Evolutionary conservation across 2,888 invertebrate genomes (phyloP).

Genomic region (Latheticus oryzae): DNA sequence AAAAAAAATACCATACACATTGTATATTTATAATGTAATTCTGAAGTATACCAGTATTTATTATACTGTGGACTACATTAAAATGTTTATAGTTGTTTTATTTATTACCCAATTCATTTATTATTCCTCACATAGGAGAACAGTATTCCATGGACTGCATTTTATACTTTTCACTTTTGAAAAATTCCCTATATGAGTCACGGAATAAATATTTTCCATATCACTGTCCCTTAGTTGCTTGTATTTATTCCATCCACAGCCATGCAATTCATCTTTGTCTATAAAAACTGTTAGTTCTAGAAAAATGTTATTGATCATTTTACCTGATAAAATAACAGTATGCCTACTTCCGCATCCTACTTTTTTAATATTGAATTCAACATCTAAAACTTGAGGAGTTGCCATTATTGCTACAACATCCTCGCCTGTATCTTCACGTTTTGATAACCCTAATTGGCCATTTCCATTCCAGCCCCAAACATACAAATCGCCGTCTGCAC

Average conservation of each 20-base stretch:
- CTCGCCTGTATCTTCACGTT: slow-evolving; percentile 61
- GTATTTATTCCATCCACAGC: slow-evolving; percentile 85
- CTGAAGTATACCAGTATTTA: slow-evolving; percentile 70
- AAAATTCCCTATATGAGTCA: slow-evolving; percentile 54
- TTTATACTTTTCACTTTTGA: slow-evolving; percentile 53
- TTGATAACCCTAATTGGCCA: slow-evolving; percentile 82
- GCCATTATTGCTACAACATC: slow-evolving; percentile 64
- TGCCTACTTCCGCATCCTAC: slow-evolving; percentile 83
- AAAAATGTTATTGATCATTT: slow-evolving; percentile 12
- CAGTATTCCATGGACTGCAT: slow-evolving; percentile 68
- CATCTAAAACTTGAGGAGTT: slow-evolving; percentile 68
- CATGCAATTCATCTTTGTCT: slow-evolving; percentile 77
- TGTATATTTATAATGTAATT: slow-evolving; percentile 71
- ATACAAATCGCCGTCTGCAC: slow-evolving; percentile 84
- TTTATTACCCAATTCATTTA: slow-evolving; percentile 38
- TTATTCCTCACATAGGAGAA: slow-evolving; percentile 51
- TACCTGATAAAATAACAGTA: slow-evolving; percentile 75
- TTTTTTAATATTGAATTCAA: slow-evolving; percentile 63
- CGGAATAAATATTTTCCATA: slow-evolving; percentile 57
- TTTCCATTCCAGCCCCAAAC: slow-evolving; percentile 93
- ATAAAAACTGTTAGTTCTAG: slow-evolving; percentile 50
- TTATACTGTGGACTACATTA: slow-evolving; percentile 68
- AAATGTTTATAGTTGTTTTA: slow-evolving; percentile 57
- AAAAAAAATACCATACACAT: slow-evolving; percentile 67
- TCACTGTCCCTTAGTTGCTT: slow-evolving; percentile 76